A percentile compares a stretch with the other conserved stretches of the same genome.
Evolutionary conservation across 2,888 invertebrate species (phyloP).

Genomic region (Pogonocherus hispidulus): DNA sequence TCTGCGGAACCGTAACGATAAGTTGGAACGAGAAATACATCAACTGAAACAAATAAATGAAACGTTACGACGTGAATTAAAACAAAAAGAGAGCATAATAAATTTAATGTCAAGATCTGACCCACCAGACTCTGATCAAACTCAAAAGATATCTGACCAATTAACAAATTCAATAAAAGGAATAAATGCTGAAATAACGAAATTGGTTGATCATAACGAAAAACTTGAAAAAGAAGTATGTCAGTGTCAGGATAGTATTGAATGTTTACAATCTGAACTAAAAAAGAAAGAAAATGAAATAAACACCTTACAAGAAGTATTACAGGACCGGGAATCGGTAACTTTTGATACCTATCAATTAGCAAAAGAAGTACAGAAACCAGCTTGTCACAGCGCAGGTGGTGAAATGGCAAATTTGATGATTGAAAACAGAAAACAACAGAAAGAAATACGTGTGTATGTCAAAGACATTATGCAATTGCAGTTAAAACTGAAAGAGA

Average conservation of each 20-base stretch:
- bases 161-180: slow-evolving; percentile 6
- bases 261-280: slow-evolving; percentile 25
- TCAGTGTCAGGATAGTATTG: slow-evolving; percentile 29
- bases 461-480: background rate
- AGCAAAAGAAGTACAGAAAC: background rate
- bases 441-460: slow-evolving; percentile 5
- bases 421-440: background rate
- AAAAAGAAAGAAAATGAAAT: slow-evolving; percentile 48
- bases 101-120: slow-evolving; percentile 6
- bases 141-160: slow-evolving; percentile 1
- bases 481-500: background rate
- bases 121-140: background rate
- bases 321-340: slow-evolving; percentile 45
- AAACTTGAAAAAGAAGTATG: slow-evolving; percentile 26
- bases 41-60: slow-evolving; percentile 2
- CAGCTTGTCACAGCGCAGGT: background rate
- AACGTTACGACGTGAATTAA: slow-evolving; percentile 18
- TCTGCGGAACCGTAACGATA: slow-evolving; percentile 54
- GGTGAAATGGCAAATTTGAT: slow-evolving; percentile 4
- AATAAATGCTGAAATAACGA: background rate
- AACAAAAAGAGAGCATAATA: slow-evolving; percentile 47
- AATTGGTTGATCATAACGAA: background rate
- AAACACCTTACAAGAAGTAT: slow-evolving; percentile 47
- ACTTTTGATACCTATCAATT: background rate
- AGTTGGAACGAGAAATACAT: slow-evolving; percentile 41